Base-by-base conservation (phyloP, 2,797 vertebrate genomes). In the Sphaeramia orbicularis region DNA sequence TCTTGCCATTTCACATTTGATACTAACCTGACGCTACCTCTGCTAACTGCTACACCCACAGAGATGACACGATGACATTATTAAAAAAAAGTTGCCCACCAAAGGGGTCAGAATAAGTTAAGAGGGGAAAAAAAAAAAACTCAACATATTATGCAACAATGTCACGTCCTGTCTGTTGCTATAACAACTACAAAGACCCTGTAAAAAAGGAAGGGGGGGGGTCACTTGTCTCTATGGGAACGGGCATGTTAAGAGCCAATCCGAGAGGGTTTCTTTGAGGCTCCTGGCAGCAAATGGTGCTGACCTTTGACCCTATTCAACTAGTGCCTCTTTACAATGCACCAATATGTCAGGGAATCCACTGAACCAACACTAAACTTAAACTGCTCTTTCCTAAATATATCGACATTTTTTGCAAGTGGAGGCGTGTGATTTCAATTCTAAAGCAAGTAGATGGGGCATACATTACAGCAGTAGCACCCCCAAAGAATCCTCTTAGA, bases 161-260 rank as follows among this genome's bases (percentile, higher is more conserved):
- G 77, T 88, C 86, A 91, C 84, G 76, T 92, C 74, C 71, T 70
- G 86, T 87, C 85, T 89, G 90, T 93, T 91, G 86, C 91, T 83
- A 92, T 91, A 87, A 89, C 91, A 88, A 92, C 92, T 58, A 59
- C 54, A 78, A 75, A 71, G 75, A 71, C 76, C 58, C 53, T 64
- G 65, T 76, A 47, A 80, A 27, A 81, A 75, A 37, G 69, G 64
- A 72, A 60, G 15, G 72, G 61, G 56, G 53, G 54, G 35, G 62
- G 71, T 65, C 51, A 48, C 51, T 83, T 2, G 53, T 90, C 81
- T 82, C 86, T 79, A 87, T 81, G 88, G 87, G 74, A 88, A 91
- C 84, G 73, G 68, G 64, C 69, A 65, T 51, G 65, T 50, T 68
- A 62, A 83, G 72, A 84, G 49, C 74, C 83, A 75, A 66, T 81